Evolutionary conservation across 2,113 vertebrate species (phyloP).

Genomic region (Tursiops truncatus): DNA sequence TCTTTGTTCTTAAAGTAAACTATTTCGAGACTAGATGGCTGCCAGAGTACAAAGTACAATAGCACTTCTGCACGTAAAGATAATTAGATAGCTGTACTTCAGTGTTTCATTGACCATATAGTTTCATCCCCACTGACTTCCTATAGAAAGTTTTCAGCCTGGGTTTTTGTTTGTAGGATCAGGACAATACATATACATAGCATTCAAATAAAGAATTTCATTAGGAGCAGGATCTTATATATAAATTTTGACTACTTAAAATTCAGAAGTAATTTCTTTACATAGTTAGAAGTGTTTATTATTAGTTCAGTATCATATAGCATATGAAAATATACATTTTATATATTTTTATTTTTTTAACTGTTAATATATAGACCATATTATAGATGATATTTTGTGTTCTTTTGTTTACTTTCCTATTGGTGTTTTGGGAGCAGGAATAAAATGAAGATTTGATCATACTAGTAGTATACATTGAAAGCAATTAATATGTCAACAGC

Average conservation of each 20-base stretch:
- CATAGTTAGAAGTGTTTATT: not conserved
- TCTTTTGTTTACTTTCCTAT: conserved; percentile 1
- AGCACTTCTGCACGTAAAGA: conserved; percentile 7
- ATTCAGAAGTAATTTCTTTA: conserved; percentile 11
- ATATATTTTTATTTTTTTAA: not conserved
- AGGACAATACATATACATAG: not conserved
- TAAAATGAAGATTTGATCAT: conserved; percentile 24
- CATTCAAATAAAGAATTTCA: conserved; percentile 26
- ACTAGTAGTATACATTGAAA: not conserved
- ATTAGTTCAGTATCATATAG: not conserved
- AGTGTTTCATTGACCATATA: not conserved
- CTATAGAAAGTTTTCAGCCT: not conserved
- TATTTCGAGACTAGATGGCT: conserved; percentile 28
- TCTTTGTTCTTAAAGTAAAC: conserved; percentile 46
- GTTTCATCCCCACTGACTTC: conserved; percentile 25
- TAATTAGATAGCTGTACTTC: not conserved
- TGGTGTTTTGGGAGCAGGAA: conserved; percentile 36
- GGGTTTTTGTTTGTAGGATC: conserved; percentile 59
- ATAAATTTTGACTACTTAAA: conserved; percentile 18
- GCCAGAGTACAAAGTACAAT: not conserved
- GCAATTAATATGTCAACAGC: not conserved
- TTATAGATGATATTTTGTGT: not conserved
- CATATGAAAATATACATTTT: not conserved
- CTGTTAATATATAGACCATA: not conserved
- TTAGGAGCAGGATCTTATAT: not conserved